Base-by-base conservation (phyloP, 2,113 vertebrate genomes). In the Dolichallabes microphthalmus region DNA sequence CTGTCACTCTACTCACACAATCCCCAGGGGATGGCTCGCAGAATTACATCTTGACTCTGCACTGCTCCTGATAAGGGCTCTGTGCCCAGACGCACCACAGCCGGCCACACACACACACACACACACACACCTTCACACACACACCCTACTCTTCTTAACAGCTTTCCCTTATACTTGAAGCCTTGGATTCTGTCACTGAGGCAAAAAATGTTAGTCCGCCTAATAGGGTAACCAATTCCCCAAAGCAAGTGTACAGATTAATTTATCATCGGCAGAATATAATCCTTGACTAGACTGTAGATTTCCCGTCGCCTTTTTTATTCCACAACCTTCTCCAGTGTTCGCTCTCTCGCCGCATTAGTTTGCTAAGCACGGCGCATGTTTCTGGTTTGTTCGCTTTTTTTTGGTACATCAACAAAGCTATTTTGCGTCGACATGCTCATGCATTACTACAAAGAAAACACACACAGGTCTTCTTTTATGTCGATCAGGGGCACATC, bases 21-120 rank as follows among this genome's bases (percentile, higher is more conserved):
- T 83, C 83, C 79, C 83, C 50, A n/a, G 63, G 87, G 89, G 74
- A 87, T 57, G 53, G 35, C 76, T 83, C 80, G 3, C 75, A 85
- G 89, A 88, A 90, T 88, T 90, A 77, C 89, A 88, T 86, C 87
- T 80, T 61, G 83, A 88, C 87, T 90, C 87, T 90, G 89, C 85
- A 69, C 53, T 15, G 76, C 75, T 85, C 53, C 89, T 88, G 89
- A 90, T 90, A 90, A 90, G 85, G 76, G 85, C 86, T 85, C 79
- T 85, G 87, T 68, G 86, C 78, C 76, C 76, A 84, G 82, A 85
- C 80, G n/a, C 79, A 85, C 71, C 69, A 75, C 68, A 79, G 63
- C 82, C 19, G 80, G n/a, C 79, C 76, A 75, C 82, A 84, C 55
- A 86, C 92, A 89, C 89, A 88, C 73, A 63, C 64, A 80, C 80